Base-by-base conservation (phyloP, 2,797 vertebrate genomes). In the Enteromius mattozi region DNA sequence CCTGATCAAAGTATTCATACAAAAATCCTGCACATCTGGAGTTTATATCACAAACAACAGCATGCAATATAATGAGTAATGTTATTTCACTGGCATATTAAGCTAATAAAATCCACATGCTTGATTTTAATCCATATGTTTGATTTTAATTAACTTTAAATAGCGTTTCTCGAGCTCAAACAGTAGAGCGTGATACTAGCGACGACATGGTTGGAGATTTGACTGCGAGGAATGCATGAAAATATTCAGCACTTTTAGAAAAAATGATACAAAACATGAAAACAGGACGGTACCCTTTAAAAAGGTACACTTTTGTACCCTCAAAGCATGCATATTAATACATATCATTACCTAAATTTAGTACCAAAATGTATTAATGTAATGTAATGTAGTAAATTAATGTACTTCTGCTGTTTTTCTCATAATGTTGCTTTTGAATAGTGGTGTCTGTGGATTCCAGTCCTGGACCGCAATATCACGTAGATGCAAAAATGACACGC, bases 391-490 rank as follows among this genome's bases (percentile, higher is more conserved):
- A 21, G 2, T 69, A n/a, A n/a, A 74, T 10, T 45, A 45, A 45
- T 45, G 12, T 45, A 45, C 42, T 10, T 13, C 27, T 35, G 42
- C 1, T 63, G 24, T 82, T 74, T 74, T 81, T 61, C 51, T 6
- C 4, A 14, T 65, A 17, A 35, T 84, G 8, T 71, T 68, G n/a
- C 42, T 42, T 37, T 61, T 85, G 54, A 85, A 0, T 75, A 97
- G 97, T 94, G 87, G 86, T 95, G 47, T 92, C 91, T 21, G 93
- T 94, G 59, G 95, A 96, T 79, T 92, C 94, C 85, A 97, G 96
- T 84, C 97, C 97, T 0, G 97, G 97, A 45, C 97, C 97, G 0
- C 90, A 93, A 85, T 98, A 98, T 89, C 92, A 94, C n/a, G 86
- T 97, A 75, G 95, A 95, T 3, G 92, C 93, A 0, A 96, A 94